Evolutionary conservation across 1,140 invertebrate species (phyloP).

Genomic region (Bombus superbus): DNA sequence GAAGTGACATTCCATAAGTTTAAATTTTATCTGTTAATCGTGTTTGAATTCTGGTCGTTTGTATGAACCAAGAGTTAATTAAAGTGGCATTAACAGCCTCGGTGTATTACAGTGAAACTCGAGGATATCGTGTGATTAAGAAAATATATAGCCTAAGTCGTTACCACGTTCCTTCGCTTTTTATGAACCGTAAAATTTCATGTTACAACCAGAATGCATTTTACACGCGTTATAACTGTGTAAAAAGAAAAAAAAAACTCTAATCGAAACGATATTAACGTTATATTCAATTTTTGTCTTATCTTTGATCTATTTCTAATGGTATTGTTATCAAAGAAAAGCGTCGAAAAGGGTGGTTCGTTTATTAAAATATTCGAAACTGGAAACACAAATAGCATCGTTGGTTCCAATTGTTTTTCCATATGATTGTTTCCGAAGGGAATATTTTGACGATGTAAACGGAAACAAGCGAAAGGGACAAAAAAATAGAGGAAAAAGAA

Average conservation of each 20-base stretch:
- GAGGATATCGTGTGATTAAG: constrained; percentile 29
- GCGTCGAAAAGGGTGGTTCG: neutral
- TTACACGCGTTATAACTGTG: neutral
- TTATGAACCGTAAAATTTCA: constrained; percentile 41
- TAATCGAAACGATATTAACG: neutral
- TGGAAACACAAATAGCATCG: neutral
- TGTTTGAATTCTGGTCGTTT: constrained; percentile 30
- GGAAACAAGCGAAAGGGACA: neutral
- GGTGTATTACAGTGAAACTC: neutral
- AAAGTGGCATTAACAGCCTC: constrained; percentile 45
- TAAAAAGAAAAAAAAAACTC: neutral
- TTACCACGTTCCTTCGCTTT: neutral
- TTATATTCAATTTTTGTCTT: neutral
- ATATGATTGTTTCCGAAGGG: too few relatives aligned
- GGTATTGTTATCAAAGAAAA: too few relatives aligned
- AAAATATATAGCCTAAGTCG: constrained; percentile 39
- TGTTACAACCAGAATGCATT: constrained; percentile 3
- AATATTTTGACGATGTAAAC: neutral
- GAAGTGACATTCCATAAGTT: neutral
- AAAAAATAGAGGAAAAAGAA: neutral
- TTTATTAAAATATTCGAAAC: neutral
- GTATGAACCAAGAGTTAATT: constrained; percentile 38
- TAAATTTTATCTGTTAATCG: constrained; percentile 37
- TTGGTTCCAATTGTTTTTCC: neutral
- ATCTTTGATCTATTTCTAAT: neutral